Base-by-base conservation (phyloP, 2,888 invertebrate genomes). In the Diaphora mendica region DNA sequence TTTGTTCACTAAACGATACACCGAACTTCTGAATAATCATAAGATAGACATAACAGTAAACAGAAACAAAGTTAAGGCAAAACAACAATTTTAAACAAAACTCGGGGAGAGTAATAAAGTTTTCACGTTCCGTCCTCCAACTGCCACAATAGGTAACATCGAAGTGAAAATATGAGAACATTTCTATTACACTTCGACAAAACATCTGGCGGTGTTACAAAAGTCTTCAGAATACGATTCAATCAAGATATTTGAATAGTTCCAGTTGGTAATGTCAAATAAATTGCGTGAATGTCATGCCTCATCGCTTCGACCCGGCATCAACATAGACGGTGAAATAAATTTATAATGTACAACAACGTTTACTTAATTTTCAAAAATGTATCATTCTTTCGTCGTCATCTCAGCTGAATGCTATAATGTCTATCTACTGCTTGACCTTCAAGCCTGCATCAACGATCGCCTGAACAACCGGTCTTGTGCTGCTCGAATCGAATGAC, bases 161-260 rank as follows among this genome's bases (percentile, higher is more conserved):
- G 55, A 64, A 68, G 66, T 72, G 73, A 73, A 68, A 69, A 70
- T 62, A 62, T 71, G 68, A 68, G 71, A 62, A 71, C 64, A 70
- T 70, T 70, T 64, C 66, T 67, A 68, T 73, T 69, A 71, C 33
- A 70, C 55, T 72, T 72, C 59, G 30, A 15, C 20, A 51, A 30
- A 78, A 76, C 76, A 74, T 72, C 74, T 74, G 76, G 72, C 69
- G 75, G 55, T 70, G 67, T 55, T 70, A 74, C 77, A 70, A 75
- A 76, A 71, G 73, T 71, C 74, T 68, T 75, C 42, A 64, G 70
- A 44, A 75, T 67, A 75, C 67, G 64, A 68, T 75, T 74, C 66
- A 72, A 76, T 76, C 76, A 74, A 69, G 59, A 75, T 71, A 51
- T 69, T 48, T 74, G 65, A 74, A 76, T 77, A 77, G 77, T 77